phyloP scores from a whole-genome alignment of 2,113 vertebrate species.

The Fulica atra region DNA sequence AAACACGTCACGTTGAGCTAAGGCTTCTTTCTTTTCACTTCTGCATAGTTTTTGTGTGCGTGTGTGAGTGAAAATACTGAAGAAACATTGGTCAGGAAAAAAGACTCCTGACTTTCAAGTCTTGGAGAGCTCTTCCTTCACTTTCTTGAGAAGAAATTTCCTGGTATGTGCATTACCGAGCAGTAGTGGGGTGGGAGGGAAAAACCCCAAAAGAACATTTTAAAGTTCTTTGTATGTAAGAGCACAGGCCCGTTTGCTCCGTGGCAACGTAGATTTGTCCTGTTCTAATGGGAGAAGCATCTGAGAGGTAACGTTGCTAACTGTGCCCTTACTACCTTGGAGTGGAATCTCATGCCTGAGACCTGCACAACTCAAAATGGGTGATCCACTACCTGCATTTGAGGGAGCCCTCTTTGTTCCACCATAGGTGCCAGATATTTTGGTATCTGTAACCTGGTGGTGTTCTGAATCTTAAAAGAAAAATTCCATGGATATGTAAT shows the following conservation, averaged over 20 bases:
- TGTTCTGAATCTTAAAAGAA: neutral
- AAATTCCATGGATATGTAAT: neutral
- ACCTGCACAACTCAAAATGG: neutral
- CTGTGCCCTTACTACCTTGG: accelerated
- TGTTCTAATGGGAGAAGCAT: neutral
- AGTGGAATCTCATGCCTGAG: neutral
- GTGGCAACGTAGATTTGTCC: neutral
- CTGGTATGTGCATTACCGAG: neutral
- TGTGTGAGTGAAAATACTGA: neutral
- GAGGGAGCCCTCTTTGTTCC: neutral
- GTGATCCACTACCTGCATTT: neutral
- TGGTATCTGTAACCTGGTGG: neutral
- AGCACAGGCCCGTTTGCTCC: neutral
- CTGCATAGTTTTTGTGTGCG: neutral
- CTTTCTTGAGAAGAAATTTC: neutral
- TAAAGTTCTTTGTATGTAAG: neutral
- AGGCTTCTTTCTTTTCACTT: neutral
- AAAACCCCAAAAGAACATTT: neutral
- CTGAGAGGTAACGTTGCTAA: neutral
- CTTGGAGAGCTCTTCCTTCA: neutral
- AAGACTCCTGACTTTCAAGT: neutral
- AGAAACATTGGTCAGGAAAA: neutral
- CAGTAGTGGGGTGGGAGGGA: neutral
- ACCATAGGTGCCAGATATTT: neutral
- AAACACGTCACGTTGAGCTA: slow-evolving; percentile 5